phyloP scores from a whole-genome alignment of 2,888 invertebrate genomes.

The Chorisops tibialis region DNA sequence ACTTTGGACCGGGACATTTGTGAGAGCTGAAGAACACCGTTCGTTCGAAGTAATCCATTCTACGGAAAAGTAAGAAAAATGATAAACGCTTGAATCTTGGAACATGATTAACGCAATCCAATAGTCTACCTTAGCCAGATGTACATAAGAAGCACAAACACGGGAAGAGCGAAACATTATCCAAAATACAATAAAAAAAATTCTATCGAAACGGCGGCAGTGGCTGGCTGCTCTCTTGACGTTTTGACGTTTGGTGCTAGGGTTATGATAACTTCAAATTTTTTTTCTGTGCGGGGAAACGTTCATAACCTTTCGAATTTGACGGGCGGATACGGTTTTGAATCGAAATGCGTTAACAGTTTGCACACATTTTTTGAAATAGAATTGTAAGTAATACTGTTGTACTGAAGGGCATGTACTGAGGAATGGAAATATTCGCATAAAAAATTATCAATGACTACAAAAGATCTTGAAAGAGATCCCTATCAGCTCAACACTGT shows the following conservation, averaged over 20 bases:
- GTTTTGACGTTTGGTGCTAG: not conserved
- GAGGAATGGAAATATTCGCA: too few species aligned
- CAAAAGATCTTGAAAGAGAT: too few species aligned
- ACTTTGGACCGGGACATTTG: conserved; percentile 48
- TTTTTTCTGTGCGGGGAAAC: not conserved
- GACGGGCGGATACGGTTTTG: too few species aligned
- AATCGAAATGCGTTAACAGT: too few species aligned
- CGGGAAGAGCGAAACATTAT: conserved; percentile 26
- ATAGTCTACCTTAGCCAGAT: conserved; percentile 16
- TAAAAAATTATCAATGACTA: too few species aligned
- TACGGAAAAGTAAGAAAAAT: not conserved
- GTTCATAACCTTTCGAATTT: too few species aligned
- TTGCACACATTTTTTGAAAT: too few species aligned
- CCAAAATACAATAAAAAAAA: too few species aligned
- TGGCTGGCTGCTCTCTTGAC: conserved; percentile 12
- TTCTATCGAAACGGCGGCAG: not conserved
- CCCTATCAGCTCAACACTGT: too few species aligned
- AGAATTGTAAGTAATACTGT: too few species aligned
- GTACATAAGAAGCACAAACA: conserved; percentile 16
- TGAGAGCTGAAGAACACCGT: conserved; percentile 29
- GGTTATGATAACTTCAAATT: not conserved
- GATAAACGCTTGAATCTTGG: not conserved
- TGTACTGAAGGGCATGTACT: too few species aligned
- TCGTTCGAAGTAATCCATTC: conserved; percentile 15
- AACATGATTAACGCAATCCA: not conserved